Evolutionary conservation across 1,140 invertebrate genomes (phyloP), one percentile per base, ranked within the genome.

Genomic region (Eurosta solidaginis): DNA sequence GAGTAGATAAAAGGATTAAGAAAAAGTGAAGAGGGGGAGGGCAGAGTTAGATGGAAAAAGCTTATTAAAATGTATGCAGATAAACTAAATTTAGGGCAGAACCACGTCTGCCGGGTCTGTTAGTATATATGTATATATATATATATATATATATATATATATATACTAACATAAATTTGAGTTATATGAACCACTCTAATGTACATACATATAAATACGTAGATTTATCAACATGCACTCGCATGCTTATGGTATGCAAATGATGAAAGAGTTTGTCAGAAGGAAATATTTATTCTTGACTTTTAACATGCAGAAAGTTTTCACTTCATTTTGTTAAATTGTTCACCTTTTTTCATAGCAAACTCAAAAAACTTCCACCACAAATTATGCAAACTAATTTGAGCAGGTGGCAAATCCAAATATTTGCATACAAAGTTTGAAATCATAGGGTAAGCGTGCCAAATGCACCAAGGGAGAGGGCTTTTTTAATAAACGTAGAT

Each of bases 291-390:
- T 54, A 54, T 54, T 54, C 50, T 54, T 54, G 50, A 25, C 29
- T 59, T 59, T 59, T 59, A 59, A 14, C 54, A 59, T 59, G 0
- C 25, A 59, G 12, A 33, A 59, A 59, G 54, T 59, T 59, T 59
- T 59, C 54, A 59, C 54, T 59, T 59, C 54, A 59, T 59, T 59
- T 59, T 59, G 54, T 59, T 59, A 59, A 59, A 59, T 59, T 59
- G 25, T 59, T 59, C 29, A 59, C n/a, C 29, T 54, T 33, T 59
- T 59, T 59, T 59, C 49, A 17, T 36, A 33, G 54, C 14, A n/a
- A 59, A 59, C 54, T 59, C 54, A 59, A 59, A 59, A 29, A 59
- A 59, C 54, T 59, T 59, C 33, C n/a, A 59, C 54, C 54, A 59
- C 54, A 33, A 59, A 59, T 59, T 59, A 59, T 59, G 54, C 54